These are phyloP conservation scores for Rutilus rutilus DNA, from an alignment of 2,113 vertebrate species.

Conservation along the genomic window DNA sequence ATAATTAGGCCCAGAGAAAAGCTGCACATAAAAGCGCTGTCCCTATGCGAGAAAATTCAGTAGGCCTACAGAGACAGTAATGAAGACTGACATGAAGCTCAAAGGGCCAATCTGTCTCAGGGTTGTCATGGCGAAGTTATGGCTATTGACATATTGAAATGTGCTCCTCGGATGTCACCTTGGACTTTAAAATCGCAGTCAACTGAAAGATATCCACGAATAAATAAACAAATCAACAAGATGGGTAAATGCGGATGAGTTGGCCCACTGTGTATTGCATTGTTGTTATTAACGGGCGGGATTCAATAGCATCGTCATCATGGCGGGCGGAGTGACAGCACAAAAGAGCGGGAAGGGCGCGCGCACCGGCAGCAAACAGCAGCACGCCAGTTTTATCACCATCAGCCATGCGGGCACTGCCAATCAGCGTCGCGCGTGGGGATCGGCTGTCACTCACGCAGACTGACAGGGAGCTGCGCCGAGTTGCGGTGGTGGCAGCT, in stretches of 20 bases:
- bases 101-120: conserved; percentile 19
- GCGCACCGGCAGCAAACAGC: conserved; percentile 36
- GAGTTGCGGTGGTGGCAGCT: conserved; percentile 57
- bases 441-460: conserved; percentile 57
- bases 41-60: conserved; percentile 32
- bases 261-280: conserved; percentile 48
- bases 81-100: conserved; percentile 41
- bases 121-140: conserved; percentile 44
- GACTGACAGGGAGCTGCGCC: conserved; percentile 53
- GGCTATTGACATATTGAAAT: conserved; percentile 61
- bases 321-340: conserved; percentile 57
- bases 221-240: conserved; percentile 55
- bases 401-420: conserved; percentile 51
- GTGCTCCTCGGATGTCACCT: conserved; percentile 57
- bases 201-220: conserved; percentile 49
- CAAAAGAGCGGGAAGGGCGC: conserved; percentile 38
- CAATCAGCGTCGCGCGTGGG: conserved; percentile 51
- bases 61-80: conserved; percentile 40
- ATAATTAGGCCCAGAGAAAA: neutral
- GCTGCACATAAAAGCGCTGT: neutral
- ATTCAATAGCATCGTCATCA: conserved; percentile 49
- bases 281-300: conserved; percentile 47
- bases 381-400: conserved; percentile 53
- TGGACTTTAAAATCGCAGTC: conserved; percentile 46
- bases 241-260: conserved; percentile 32